Conservation (phyloP, 2,888 invertebrate species). For the Polydrusus tereticollis region DNA sequence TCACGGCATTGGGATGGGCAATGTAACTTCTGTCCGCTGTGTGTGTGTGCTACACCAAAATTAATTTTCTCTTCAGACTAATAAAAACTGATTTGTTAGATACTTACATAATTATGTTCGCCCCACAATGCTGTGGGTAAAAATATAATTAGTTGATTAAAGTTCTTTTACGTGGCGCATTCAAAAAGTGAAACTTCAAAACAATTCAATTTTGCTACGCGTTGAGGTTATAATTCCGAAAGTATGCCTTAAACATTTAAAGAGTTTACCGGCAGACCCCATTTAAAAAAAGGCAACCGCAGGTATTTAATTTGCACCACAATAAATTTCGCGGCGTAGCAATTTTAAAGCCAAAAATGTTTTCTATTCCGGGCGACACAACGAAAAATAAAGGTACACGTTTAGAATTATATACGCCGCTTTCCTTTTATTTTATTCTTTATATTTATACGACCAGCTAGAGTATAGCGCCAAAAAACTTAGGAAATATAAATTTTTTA, state of each 20-base stretch:
- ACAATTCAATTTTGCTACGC: too few species aligned
- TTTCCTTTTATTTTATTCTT: too few species aligned
- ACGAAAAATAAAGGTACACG: slow-evolving; percentile 7
- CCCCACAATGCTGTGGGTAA: slow-evolving; percentile 34
- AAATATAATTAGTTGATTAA: slow-evolving; percentile 32
- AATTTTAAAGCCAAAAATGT: slow-evolving; percentile 21
- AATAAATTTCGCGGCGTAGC: slow-evolving; percentile 33
- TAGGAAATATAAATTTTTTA: too few species aligned
- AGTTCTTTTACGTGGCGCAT: neutral
- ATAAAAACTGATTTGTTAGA: slow-evolving; percentile 42
- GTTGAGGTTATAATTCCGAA: too few species aligned
- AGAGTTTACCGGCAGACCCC: slow-evolving; percentile 39
- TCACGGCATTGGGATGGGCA: slow-evolving; percentile 64
- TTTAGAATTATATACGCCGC: too few species aligned
- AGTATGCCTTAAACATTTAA: slow-evolving; percentile 28
- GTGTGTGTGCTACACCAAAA: slow-evolving; percentile 38
- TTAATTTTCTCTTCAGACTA: slow-evolving; percentile 41
- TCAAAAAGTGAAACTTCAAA: neutral
- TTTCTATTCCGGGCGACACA: neutral
- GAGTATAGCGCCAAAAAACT: too few species aligned
- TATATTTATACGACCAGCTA: too few species aligned
- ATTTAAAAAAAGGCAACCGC: slow-evolving; percentile 29
- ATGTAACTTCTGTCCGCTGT: slow-evolving; percentile 31
- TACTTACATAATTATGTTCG: slow-evolving; percentile 38
- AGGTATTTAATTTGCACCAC: slow-evolving; percentile 41